These are phyloP conservation scores for Sander vitreus DNA, from an alignment of 2,113 vertebrate genomes.

Conservation along the genomic window DNA sequence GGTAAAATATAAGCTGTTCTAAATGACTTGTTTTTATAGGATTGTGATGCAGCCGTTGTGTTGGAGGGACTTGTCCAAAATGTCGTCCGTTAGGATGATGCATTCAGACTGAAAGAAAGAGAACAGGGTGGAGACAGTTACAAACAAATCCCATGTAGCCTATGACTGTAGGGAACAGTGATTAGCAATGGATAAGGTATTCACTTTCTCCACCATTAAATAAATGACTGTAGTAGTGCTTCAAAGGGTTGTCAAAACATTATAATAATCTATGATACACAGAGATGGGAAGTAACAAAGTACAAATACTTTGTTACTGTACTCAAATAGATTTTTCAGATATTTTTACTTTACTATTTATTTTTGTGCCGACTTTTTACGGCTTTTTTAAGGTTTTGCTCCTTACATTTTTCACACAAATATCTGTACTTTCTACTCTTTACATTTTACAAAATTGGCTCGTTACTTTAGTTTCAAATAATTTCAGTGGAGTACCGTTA, in stretches of 20 bases:
- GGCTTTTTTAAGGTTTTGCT: no score
- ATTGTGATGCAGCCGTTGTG: neutral
- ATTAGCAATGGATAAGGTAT: neutral
- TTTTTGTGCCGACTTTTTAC: no score
- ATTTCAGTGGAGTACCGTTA: no score
- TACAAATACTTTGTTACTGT: no score
- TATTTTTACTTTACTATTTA: no score
- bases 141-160: neutral
- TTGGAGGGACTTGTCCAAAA: conserved; percentile 11
- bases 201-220: conserved; percentile 2
- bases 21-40: neutral
- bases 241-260: neutral
- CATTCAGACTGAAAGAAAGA: conserved; percentile 40
- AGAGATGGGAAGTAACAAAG: no score
- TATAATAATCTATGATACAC: neutral
- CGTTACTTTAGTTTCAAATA: no score
- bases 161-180: neutral
- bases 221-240: neutral
- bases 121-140: conserved; percentile 38
- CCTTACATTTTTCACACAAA: no score
- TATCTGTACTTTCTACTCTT: no score
- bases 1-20: neutral
- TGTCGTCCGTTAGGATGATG: conserved; percentile 25
- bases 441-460: no score
- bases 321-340: no score